These are phyloP conservation scores for Idaea biselata DNA, from an alignment of 2,888 invertebrate species.

Conservation along the genomic window DNA sequence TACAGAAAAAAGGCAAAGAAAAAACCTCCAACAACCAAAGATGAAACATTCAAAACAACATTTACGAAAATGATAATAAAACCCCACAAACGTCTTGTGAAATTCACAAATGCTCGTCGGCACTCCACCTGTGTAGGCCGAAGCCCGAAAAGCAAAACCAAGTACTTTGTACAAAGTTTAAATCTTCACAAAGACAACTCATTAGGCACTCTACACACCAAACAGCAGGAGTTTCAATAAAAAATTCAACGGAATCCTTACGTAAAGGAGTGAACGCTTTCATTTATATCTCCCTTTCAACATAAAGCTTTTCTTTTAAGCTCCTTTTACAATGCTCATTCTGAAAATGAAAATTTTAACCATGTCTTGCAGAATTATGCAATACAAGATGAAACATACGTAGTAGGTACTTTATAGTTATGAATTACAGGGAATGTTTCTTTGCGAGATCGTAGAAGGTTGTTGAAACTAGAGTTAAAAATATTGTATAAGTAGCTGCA, in stretches of 20 bases:
- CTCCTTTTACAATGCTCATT: slow-evolving; percentile 28
- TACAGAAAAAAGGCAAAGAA: neutral
- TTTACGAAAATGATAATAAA: slow-evolving; percentile 1
- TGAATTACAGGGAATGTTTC: neutral
- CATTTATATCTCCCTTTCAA: slow-evolving; percentile 61
- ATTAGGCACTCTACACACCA: slow-evolving; percentile 61
- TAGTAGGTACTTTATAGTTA: neutral
- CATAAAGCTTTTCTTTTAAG: slow-evolving; percentile 55
- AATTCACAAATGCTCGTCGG: neutral
- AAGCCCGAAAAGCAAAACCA: slow-evolving; percentile 36
- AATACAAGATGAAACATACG: neutral
- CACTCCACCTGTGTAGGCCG: slow-evolving; percentile 20
- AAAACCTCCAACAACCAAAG: neutral
- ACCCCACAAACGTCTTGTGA: slow-evolving; percentile 5
- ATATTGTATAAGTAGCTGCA: neutral
- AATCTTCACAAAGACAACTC: slow-evolving; percentile 58
- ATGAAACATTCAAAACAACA: neutral
- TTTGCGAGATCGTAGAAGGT: neutral
- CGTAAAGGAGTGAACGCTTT: slow-evolving; percentile 47
- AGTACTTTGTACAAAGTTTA: slow-evolving; percentile 48
- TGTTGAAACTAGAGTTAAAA: neutral
- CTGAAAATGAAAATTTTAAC: neutral
- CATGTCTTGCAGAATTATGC: neutral
- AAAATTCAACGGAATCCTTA: slow-evolving; percentile 56
- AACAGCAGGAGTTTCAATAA: slow-evolving; percentile 52